Evolutionary conservation across 2,888 invertebrate genomes (phyloP).

Genomic region (Corbicula japonica): DNA sequence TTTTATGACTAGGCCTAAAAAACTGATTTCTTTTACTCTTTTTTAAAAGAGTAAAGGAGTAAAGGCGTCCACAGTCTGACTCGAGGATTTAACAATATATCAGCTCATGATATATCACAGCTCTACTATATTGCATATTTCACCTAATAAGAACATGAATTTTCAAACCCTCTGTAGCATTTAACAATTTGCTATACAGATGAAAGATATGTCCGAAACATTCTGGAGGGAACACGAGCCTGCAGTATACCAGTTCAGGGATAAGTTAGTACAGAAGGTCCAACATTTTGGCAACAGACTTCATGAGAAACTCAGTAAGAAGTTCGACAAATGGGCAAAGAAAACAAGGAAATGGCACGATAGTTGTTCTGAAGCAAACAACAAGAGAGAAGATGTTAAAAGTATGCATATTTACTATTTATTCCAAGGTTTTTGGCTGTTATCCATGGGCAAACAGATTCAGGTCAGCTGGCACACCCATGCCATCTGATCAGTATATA

Average conservation of each 20-base stretch:
- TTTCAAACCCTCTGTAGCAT: neutral
- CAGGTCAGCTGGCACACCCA: no score
- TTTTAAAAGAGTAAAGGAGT: neutral
- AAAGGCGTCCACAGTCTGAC: neutral
- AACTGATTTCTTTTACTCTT: neutral
- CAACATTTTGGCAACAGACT: conserved; percentile 42
- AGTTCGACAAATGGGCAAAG: conserved; percentile 45
- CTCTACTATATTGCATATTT: neutral
- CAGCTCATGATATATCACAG: neutral
- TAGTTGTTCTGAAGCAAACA: conserved; percentile 14
- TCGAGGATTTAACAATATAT: neutral
- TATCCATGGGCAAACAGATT: no score
- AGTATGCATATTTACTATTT: no score
- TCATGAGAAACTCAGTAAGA: conserved; percentile 47
- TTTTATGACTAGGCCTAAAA: no score
- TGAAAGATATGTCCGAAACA: conserved; percentile 52
- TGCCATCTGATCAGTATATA: no score
- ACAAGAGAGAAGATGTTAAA: conserved; percentile 13
- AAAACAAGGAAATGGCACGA: neutral
- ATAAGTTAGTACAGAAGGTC: conserved; percentile 34
- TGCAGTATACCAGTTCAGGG: conserved; percentile 24
- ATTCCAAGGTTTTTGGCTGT: no score
- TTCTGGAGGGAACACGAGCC: conserved; percentile 51
- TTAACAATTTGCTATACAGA: conserved; percentile 25
- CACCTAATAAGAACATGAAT: neutral